Conservation (phyloP, 2,888 invertebrate species). For the Horisme vitalbata region DNA sequence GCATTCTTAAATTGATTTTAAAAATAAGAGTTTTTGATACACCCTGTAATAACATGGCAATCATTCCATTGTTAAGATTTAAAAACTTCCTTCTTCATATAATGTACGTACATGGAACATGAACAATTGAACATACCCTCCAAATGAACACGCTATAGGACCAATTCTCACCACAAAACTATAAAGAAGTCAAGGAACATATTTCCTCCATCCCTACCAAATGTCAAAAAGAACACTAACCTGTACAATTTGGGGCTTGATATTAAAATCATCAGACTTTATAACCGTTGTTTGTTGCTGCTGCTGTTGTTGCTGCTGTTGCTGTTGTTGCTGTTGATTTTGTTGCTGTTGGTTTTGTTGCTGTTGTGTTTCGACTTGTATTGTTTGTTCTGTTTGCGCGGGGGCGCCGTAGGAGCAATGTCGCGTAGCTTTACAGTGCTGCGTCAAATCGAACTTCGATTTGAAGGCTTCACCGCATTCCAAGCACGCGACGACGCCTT, state of each 20-base stretch:
- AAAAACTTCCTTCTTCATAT: too few species aligned
- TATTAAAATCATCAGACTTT: slow-evolving; percentile 50
- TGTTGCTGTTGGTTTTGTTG: slow-evolving; percentile 55
- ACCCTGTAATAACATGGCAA: too few species aligned
- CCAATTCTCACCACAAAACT: too few species aligned
- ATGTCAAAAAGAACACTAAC: slow-evolving; percentile 42
- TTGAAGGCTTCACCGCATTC: slow-evolving; percentile 91
- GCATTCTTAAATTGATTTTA: neutral
- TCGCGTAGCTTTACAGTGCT: slow-evolving; percentile 85
- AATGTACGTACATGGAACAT: too few species aligned
- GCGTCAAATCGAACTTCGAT: slow-evolving; percentile 86
- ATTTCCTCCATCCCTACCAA: too few species aligned
- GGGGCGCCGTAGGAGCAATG: slow-evolving; percentile 54
- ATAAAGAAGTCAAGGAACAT: too few species aligned
- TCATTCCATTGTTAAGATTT: too few species aligned
- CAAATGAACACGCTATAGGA: too few species aligned
- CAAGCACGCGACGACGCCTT: slow-evolving; percentile 88
- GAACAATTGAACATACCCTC: too few species aligned
- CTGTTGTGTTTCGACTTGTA: slow-evolving; percentile 63
- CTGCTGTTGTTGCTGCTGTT: slow-evolving; percentile 45
- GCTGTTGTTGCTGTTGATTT: slow-evolving; percentile 60
- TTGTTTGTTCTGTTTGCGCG: slow-evolving; percentile 53
- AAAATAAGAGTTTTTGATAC: too few species aligned
- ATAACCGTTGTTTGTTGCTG: slow-evolving; percentile 53
- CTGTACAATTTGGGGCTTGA: slow-evolving; percentile 61